These are phyloP conservation scores for Stichopus horrens DNA, from an alignment of 53 echinoderm and acorn worm species.

Conservation along the genomic window DNA sequence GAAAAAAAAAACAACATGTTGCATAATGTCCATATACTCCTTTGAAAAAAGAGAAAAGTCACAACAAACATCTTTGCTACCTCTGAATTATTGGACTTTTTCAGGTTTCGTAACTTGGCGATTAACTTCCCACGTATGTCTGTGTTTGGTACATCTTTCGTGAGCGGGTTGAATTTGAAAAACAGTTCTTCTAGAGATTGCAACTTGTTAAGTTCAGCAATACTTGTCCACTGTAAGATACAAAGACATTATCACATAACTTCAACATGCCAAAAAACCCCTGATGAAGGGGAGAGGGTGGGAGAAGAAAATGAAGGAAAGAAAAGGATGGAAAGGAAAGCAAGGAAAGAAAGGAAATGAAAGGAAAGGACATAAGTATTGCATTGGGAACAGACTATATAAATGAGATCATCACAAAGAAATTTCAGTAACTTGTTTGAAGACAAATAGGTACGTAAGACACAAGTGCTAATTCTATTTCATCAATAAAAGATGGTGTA, in stretches of 20 bases:
- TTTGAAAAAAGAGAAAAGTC: not conserved
- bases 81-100: slow-evolving; percentile 66
- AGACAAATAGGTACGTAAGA: too few relatives aligned
- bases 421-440: too few relatives aligned
- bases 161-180: slow-evolving; percentile 72
- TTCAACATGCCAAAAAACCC: not conserved
- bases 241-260: not conserved
- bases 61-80: slow-evolving; percentile 49
- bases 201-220: slow-evolving; percentile 85
- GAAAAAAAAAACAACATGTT: not conserved
- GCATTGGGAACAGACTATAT: too few relatives aligned
- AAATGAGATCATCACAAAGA: too few relatives aligned
- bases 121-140: slow-evolving; percentile 65
- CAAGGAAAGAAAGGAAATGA: not conserved
- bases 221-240: slow-evolving; percentile 68
- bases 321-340: not conserved
- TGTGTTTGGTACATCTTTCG: slow-evolving; percentile 50
- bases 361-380: not conserved
- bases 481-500: too few relatives aligned
- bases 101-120: slow-evolving; percentile 70
- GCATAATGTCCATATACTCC: not conserved
- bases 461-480: too few relatives aligned
- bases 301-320: not conserved
- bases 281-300: not conserved
- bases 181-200: slow-evolving; percentile 68